A percentile compares a stretch with the other conserved stretches of the same genome.
Evolutionary conservation across 2,797 vertebrate genomes (phyloP).

Genomic region (Momotus momota): DNA sequence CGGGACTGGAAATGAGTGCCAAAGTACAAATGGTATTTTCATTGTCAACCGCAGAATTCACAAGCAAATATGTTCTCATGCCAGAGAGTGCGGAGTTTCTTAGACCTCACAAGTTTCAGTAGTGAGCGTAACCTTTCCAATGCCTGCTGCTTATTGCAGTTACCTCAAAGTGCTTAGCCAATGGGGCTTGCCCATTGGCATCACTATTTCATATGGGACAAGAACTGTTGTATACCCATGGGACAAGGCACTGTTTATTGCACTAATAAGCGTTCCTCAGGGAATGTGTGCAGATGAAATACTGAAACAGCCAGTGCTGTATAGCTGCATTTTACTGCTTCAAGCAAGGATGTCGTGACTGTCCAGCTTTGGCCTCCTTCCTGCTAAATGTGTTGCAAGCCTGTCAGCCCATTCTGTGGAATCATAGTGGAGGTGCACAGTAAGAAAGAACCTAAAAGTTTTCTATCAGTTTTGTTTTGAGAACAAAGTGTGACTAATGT

Average conservation of each 20-base stretch:
- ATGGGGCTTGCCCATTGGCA: background rate
- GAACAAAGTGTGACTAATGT: background rate
- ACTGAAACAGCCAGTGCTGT: background rate
- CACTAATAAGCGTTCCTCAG: background rate
- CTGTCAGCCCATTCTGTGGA: background rate
- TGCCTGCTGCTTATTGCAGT: background rate
- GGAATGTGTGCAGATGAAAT: background rate
- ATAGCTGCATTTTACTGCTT: background rate
- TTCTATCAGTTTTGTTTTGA: background rate
- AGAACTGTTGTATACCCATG: background rate
- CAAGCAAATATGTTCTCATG: background rate
- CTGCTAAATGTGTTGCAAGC: background rate
- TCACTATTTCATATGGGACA: background rate
- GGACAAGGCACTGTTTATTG: constrained; percentile 3
- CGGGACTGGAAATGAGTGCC: constrained; percentile 28
- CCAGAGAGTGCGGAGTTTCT: background rate
- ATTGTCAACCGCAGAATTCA: constrained; percentile 24
- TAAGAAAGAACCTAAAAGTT: background rate
- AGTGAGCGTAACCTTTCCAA: background rate
- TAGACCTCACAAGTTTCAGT: constrained; percentile 13
- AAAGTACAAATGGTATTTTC: constrained; percentile 43
- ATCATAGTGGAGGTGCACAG: background rate
- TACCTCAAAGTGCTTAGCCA: background rate
- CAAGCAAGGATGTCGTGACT: background rate
- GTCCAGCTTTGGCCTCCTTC: background rate